phyloP scores from a whole-genome alignment of 2,797 vertebrate species.

The Hozukius guyotensis region DNA sequence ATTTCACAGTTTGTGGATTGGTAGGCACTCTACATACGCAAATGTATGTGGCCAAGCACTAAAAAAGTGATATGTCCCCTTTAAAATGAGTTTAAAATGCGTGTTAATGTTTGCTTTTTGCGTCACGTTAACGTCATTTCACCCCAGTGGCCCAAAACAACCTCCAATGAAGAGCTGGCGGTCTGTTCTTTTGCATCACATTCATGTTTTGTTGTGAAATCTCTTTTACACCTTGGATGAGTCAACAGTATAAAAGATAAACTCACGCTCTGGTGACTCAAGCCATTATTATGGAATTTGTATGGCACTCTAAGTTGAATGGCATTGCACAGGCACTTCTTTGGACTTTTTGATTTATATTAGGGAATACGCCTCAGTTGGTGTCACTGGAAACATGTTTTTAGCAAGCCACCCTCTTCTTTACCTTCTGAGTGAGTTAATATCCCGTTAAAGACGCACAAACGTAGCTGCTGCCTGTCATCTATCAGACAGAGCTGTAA shows the following conservation, averaged over 20 bases:
- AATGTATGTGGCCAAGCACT: background rate
- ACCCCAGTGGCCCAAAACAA: background rate
- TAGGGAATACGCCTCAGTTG: background rate
- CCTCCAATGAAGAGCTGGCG: constrained; percentile 1
- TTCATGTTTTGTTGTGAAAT: constrained; percentile 44
- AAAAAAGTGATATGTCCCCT: background rate
- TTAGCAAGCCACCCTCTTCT: background rate
- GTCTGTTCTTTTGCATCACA: constrained; percentile 14
- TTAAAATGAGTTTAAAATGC: background rate
- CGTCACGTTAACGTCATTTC: constrained; percentile 15
- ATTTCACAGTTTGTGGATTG: background rate
- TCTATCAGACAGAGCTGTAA: background rate
- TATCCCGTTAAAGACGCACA: background rate
- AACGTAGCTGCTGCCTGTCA: background rate
- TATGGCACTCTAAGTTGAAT: constrained; percentile 1
- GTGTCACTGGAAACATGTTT: background rate
- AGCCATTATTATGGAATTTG: constrained; percentile 29
- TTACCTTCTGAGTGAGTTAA: background rate
- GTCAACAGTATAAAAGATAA: constrained; percentile 37
- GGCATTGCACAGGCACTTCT: background rate
- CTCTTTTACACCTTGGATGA: constrained; percentile 54
- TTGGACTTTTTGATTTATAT: constrained; percentile 24
- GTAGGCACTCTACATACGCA: background rate
- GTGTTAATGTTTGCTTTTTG: background rate
- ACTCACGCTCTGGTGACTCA: constrained; percentile 12